A percentile compares a stretch with the other conserved stretches of the same genome.
phyloP scores from a whole-genome alignment of 2,113 vertebrate species.

The Platichthys stellatus region DNA sequence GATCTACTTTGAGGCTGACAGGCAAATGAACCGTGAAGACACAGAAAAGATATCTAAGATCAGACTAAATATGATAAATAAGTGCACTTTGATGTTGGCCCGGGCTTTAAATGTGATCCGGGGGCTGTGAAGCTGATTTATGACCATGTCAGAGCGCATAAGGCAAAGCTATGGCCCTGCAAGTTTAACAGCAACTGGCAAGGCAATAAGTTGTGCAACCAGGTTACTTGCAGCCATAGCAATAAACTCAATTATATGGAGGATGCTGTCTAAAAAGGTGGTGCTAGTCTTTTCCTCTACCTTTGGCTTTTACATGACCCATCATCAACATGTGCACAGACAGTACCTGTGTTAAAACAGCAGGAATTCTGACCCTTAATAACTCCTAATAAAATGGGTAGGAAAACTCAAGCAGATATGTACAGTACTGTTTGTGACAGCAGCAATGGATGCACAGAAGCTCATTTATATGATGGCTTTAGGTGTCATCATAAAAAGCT shows the following conservation, averaged over 20 bases:
- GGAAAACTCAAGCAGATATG: neutral
- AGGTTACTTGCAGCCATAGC: conserved; percentile 36
- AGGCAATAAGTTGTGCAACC: conserved; percentile 47
- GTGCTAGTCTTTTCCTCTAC: conserved; percentile 12
- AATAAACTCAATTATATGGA: conserved; percentile 28
- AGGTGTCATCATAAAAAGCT: neutral
- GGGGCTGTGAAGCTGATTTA: conserved; percentile 56
- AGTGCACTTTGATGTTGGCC: conserved; percentile 40
- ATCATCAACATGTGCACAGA: neutral
- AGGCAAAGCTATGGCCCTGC: conserved; percentile 7
- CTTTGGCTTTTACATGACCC: conserved; percentile 8
- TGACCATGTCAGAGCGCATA: conserved; percentile 16
- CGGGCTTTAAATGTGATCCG: conserved; percentile 40
- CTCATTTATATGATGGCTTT: neutral
- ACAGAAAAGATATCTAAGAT: conserved; percentile 58
- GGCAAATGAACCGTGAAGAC: conserved; percentile 40
- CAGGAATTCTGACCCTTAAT: neutral
- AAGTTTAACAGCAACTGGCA: conserved; percentile 65
- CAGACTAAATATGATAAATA: conserved; percentile 69
- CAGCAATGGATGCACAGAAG: neutral
- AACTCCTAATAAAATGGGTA: too few species aligned
- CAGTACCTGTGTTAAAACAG: neutral
- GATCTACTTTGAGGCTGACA: conserved; percentile 49
- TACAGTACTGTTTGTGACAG: neutral
- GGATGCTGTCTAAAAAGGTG: conserved; percentile 6